These are phyloP conservation scores for Aethes cnicana DNA, from an alignment of 2,888 invertebrate genomes.

Conservation along the genomic window DNA sequence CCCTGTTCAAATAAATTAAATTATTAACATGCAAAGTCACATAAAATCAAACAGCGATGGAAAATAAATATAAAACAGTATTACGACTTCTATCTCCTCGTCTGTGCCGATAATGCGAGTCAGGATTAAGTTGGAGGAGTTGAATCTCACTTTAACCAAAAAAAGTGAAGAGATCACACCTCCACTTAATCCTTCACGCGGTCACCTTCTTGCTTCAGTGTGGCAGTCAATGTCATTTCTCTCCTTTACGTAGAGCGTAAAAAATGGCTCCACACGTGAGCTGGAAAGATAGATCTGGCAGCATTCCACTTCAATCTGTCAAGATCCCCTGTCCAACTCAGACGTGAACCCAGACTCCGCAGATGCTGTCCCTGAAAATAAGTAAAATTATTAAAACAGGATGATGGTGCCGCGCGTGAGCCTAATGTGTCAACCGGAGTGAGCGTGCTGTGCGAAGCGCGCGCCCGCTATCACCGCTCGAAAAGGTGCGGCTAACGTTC, in stretches of 20 bases:
- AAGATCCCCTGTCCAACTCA: slow-evolving; percentile 83
- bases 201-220: slow-evolving; percentile 15
- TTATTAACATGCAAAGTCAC: neutral
- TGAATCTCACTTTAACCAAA: slow-evolving; percentile 82
- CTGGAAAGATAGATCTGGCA: slow-evolving; percentile 84
- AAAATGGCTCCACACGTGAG: slow-evolving; percentile 73
- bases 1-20: slow-evolving; percentile 15
- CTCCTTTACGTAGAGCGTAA: slow-evolving; percentile 10
- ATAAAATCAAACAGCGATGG: neutral
- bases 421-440: slow-evolving; percentile 63
- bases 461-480: slow-evolving; percentile 68
- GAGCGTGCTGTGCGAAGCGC: slow-evolving; percentile 57
- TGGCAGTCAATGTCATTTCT: neutral
- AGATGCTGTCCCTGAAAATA: slow-evolving; percentile 51
- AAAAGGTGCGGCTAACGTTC: slow-evolving; percentile 78
- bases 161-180: slow-evolving; percentile 84
- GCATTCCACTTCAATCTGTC: slow-evolving; percentile 72
- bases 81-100: slow-evolving; percentile 32
- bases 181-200: slow-evolving; percentile 80
- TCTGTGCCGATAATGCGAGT: slow-evolving; percentile 57
- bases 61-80: neutral
- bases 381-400: slow-evolving; percentile 40
- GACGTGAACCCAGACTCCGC: slow-evolving; percentile 61
- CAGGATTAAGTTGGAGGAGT: slow-evolving; percentile 83
- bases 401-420: slow-evolving; percentile 49